These are phyloP conservation scores for Mesorhabditis sp. DNA, from an alignment of 2,888 invertebrate species.

Conservation along the genomic window DNA sequence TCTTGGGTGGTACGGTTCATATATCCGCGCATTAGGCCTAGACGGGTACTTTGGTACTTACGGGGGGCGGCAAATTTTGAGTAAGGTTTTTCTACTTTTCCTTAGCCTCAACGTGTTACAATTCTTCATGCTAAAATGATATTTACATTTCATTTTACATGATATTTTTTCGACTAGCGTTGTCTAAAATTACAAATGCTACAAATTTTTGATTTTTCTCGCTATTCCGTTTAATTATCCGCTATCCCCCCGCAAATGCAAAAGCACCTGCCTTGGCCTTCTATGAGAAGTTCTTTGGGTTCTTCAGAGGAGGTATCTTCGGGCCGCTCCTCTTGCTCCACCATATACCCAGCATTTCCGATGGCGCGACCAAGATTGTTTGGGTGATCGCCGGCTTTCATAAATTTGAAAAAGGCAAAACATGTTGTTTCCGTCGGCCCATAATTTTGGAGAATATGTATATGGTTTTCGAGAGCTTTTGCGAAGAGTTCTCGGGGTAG, in stretches of 20 bases:
- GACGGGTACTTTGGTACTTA: too few species aligned
- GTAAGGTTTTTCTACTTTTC: too few species aligned
- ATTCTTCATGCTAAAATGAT: constrained; percentile 27
- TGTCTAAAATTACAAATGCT: too few species aligned
- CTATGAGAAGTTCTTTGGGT: not conserved
- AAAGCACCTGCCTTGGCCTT: not conserved
- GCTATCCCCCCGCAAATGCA: not conserved
- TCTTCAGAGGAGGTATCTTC: too few species aligned
- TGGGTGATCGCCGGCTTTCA: constrained; percentile 34
- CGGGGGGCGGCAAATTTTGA: too few species aligned
- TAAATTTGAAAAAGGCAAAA: constrained; percentile 32
- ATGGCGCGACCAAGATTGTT: constrained; percentile 39
- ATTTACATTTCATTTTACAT: constrained; percentile 11
- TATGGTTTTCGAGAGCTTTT: constrained; percentile 18
- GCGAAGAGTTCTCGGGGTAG: constrained; percentile 31
- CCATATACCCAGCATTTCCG: constrained; percentile 19
- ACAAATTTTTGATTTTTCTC: too few species aligned
- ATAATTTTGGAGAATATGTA: constrained; percentile 46
- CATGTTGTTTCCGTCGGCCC: constrained; percentile 53
- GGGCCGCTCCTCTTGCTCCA: not conserved
- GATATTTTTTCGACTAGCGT: not conserved
- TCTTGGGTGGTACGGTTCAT: constrained; percentile 19
- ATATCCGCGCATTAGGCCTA: constrained; percentile 48
- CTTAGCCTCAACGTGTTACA: too few species aligned
- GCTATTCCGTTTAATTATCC: too few species aligned